A percentile compares a stretch with the other conserved stretches of the same genome.
Conservation (phyloP, 1,140 invertebrate species). For the Eriosoma lanigerum region DNA sequence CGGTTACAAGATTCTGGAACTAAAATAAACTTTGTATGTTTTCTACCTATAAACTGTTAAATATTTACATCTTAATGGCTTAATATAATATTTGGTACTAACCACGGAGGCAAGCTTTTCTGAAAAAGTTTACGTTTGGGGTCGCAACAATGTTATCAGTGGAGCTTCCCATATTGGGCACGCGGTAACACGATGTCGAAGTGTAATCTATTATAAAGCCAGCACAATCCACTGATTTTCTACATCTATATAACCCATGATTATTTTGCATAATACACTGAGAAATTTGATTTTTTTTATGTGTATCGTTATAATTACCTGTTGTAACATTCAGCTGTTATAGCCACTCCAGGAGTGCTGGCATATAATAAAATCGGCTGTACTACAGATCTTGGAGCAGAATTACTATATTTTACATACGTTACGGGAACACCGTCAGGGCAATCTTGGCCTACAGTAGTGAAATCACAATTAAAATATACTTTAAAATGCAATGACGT, state of each 20-base stretch:
- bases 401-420: conserved; percentile 57
- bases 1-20: conserved; percentile 55
- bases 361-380: conserved; percentile 56
- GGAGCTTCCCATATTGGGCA: conserved; percentile 50
- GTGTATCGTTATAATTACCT: conserved; percentile 53
- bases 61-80: neutral
- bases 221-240: conserved; percentile 53
- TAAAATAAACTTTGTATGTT: conserved; percentile 25
- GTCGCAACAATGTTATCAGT: conserved; percentile 49
- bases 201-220: conserved; percentile 56
- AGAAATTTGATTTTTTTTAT: neutral
- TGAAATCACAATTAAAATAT: neutral
- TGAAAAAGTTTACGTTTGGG: conserved; percentile 54
- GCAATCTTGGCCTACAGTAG: conserved; percentile 52
- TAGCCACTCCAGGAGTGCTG: conserved; percentile 56
- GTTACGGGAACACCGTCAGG: conserved; percentile 54
- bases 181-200: conserved; percentile 54
- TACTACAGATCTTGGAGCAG: conserved; percentile 54
- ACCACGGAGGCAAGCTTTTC: conserved; percentile 55
- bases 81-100: neutral
- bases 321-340: conserved; percentile 59
- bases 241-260: conserved; percentile 54
- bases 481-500: too few relatives aligned
- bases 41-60: too few relatives aligned
- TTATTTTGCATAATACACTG: neutral